Evolutionary conservation across 2,797 vertebrate species (phyloP).

Genomic region (Anisognathus igniventris): DNA sequence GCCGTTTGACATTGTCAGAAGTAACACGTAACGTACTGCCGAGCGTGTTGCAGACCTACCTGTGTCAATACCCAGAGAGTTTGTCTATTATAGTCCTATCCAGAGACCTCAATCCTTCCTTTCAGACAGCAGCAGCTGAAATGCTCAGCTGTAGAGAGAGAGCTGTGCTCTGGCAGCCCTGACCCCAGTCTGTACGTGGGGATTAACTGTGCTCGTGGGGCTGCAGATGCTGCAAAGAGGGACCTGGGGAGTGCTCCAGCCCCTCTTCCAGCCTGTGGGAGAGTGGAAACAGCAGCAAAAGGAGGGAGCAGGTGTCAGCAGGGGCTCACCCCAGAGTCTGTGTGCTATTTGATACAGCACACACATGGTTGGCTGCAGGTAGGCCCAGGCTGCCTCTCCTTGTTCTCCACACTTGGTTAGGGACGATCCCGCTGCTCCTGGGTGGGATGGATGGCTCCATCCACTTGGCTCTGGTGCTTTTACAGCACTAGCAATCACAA

Average conservation of each 20-base stretch:
- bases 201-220: background rate
- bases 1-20: background rate
- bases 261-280: background rate
- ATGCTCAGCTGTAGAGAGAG: background rate
- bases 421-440: accelerated
- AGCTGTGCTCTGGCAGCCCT: background rate
- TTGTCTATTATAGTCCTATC: background rate
- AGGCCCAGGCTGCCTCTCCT: background rate
- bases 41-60: background rate
- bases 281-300: background rate
- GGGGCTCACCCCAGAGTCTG: background rate
- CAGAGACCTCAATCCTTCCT: background rate
- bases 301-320: background rate
- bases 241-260: background rate
- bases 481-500: background rate
- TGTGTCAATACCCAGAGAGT: background rate
- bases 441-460: background rate
- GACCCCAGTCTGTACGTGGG: accelerated
- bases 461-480: background rate
- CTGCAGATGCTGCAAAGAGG: background rate
- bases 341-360: background rate
- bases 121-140: background rate
- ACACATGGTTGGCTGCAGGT: background rate
- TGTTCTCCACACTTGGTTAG: background rate
- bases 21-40: background rate